Conservation (phyloP, 2,797 vertebrate species). For the Tamandua tetradactyla region DNA sequence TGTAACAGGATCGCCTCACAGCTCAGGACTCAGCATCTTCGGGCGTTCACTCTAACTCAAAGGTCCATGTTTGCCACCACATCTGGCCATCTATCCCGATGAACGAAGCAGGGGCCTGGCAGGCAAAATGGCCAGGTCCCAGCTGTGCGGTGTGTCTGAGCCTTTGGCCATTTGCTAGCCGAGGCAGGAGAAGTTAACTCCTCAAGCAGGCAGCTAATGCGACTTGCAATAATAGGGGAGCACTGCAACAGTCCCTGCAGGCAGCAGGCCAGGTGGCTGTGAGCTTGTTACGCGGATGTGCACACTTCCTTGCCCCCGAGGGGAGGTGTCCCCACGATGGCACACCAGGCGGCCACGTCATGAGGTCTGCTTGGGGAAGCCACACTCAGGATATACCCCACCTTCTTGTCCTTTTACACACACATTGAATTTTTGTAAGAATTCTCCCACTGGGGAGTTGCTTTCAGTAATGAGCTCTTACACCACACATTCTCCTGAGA, state of each 20-base stretch:
- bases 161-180: background rate
- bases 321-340: accelerated
- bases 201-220: background rate
- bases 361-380: background rate
- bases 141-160: background rate
- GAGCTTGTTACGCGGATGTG: background rate
- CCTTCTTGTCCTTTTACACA: background rate
- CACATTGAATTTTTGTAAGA: background rate
- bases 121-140: background rate
- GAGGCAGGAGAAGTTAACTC: background rate
- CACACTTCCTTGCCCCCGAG: background rate
- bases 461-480: background rate
- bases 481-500: background rate
- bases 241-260: background rate
- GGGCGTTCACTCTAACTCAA: background rate
- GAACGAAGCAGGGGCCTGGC: background rate
- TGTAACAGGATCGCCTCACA: background rate
- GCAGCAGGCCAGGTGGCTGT: background rate
- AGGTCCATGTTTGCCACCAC: background rate
- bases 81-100: background rate
- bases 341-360: accelerated
- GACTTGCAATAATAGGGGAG: too few species aligned
- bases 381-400: too few species aligned
- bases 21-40: background rate
- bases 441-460: background rate